A percentile compares a stretch with the other conserved stretches of the same genome.
Evolutionary conservation across 2,113 vertebrate species (phyloP).

Genomic region (Myrmophylax atrothorax): DNA sequence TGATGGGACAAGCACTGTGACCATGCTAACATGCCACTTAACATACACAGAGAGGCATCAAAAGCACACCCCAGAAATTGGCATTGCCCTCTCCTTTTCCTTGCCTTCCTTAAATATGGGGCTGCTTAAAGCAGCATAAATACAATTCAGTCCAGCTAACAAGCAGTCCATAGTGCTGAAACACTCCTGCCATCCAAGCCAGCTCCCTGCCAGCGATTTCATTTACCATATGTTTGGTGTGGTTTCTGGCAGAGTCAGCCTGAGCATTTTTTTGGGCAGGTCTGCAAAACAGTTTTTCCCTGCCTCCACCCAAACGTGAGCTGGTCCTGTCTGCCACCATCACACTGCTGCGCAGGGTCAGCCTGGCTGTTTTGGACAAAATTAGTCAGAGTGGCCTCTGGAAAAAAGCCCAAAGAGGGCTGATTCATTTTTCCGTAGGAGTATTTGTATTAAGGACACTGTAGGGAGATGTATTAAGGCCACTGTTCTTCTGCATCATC

Average conservation of each 20-base stretch:
- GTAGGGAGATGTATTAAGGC: conserved; percentile 13
- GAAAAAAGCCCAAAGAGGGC: conserved; percentile 25
- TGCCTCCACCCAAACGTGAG: conserved; percentile 58
- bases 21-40: neutral
- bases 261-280: conserved; percentile 39
- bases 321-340: conserved; percentile 20
- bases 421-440: conserved; percentile 52
- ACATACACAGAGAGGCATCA: neutral
- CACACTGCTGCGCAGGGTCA: neutral
- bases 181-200: conserved; percentile 12
- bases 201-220: conserved; percentile 48
- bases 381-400: conserved; percentile 56
- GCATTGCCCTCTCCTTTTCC: neutral
- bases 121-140: conserved; percentile 30
- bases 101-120: conserved; percentile 18
- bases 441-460: neutral
- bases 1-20: neutral
- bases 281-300: conserved; percentile 50
- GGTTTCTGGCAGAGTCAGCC: conserved; percentile 52
- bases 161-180: conserved; percentile 66
- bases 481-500: neutral
- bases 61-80: neutral
- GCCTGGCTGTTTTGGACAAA: conserved; percentile 44
- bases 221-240: conserved; percentile 66
- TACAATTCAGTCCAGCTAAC: conserved; percentile 32